Evolutionary conservation across 2,113 vertebrate species (phyloP), one percentile per base, ranked within the genome.

Genomic region (Alethe diademata): DNA sequence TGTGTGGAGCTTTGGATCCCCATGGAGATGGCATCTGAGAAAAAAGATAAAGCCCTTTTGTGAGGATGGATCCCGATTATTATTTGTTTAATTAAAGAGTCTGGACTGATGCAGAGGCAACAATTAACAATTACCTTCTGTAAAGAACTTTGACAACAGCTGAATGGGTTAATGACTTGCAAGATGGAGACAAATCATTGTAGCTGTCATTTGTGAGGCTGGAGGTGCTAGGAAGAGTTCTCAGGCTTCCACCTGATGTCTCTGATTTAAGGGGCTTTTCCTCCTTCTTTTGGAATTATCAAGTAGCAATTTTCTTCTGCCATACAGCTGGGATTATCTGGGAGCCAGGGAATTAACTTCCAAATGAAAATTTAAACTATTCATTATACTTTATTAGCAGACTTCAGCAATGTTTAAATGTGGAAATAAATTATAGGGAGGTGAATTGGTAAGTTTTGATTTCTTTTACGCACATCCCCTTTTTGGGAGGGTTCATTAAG

Each of bases 1-100:
- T 79, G 35, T 3, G 5, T 7, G 29, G 51, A 87, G 89, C 80
- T 94, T n/a, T 38, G 54, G 62, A 35, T 85, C 78, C 92, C 90
- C 66, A 4, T 4, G 78, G 73, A 90, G 75, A 66, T 1, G 0
- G 47, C n/a, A 53, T 70, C 64, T 94, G 85, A 90, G 54, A 29
- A 54, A 66, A 87, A 60, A 88, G 93, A 94, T 90, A 87, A 95
- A 86, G 29, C 79, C 71, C 64, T 48, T 78, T 79, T 38, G 58
- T 73, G 48, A 82, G 71, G 67, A 90, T 26, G 67, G 81, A 79
- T 78, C 54, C 35, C 0, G 0, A 16, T 79, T 61, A 81, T 91
- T 85, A 62, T 87, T 94, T 91, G 88, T 92, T 94, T 85, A 83
- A 91, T 95, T 89, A 73, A 57, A 64, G 82, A 73, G 40, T 35